These are phyloP conservation scores for Centroberyx gerrardi DNA, from an alignment of 2,797 vertebrate species.

Conservation along the genomic window DNA sequence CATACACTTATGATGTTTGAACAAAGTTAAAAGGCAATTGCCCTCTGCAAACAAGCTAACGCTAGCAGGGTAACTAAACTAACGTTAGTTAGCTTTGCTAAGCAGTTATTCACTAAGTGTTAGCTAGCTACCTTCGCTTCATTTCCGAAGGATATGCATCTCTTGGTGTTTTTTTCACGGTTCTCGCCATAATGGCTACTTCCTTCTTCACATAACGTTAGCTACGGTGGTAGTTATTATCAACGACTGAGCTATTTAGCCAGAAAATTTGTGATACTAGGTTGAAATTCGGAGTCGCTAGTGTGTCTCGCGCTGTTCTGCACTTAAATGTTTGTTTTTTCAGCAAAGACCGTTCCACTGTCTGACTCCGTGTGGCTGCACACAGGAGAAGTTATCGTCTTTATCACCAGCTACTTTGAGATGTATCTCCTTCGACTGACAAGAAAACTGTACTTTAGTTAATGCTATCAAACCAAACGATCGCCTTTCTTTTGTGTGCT, in stretches of 20 bases:
- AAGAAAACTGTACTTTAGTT: neutral
- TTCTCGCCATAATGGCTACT: slow-evolving; percentile 47
- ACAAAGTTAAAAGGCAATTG: neutral
- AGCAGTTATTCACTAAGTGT: slow-evolving; percentile 19
- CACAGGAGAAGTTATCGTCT: neutral
- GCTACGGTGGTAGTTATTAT: neutral
- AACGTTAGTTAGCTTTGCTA: neutral
- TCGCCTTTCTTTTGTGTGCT: slow-evolving; percentile 70
- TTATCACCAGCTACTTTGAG: neutral
- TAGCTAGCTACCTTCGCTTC: slow-evolving; percentile 54
- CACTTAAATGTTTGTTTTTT: neutral
- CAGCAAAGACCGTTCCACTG: neutral
- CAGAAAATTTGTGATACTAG: neutral
- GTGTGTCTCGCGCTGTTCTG: neutral
- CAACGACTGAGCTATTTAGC: neutral
- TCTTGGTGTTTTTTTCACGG: slow-evolving; percentile 10
- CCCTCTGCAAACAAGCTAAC: neutral
- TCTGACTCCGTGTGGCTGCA: neutral
- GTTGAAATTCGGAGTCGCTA: slow-evolving; percentile 11
- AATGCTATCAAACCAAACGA: slow-evolving; percentile 28
- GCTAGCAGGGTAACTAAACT: slow-evolving; percentile 19
- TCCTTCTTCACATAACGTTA: slow-evolving; percentile 16
- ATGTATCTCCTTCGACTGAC: neutral
- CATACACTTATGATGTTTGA: neutral
- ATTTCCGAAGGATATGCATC: slow-evolving; percentile 20